Evolutionary conservation across 1,140 invertebrate genomes (phyloP), one percentile per base, ranked within the genome.

Genomic region (Drosophila triauraria): DNA sequence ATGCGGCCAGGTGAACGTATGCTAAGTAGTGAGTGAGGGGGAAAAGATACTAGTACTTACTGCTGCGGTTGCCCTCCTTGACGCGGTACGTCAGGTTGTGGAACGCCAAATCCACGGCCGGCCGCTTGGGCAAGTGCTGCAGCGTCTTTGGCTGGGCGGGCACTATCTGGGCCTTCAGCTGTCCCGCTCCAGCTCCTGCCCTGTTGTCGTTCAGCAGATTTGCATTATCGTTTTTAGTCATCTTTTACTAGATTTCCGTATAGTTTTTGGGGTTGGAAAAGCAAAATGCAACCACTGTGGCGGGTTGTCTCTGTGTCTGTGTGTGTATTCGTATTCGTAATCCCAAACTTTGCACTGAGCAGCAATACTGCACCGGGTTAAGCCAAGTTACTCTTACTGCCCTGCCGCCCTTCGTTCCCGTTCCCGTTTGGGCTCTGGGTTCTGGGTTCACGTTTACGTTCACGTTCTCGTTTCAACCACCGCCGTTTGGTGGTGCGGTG

Each of bases 101-200:
- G 93, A 98, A 98, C 58, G 96, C 97, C 92, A 98, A 94, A 91
- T 98, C 97, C 69, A 98, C 97, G 53, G 97, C 96, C 44, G 96
- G 97, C 84, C 97, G 95, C 91, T 97, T 96, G 9, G 96, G 96
- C 61, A 98, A 94, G 92, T 97, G 96, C 53, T 96, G 96, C 44
- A 97, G 94, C 5, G 96, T 96, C 93, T 96, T 97, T 15, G 95
- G 96, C 92, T 96, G 96, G 13, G 94, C 93, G 23, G 96, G 95
- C 8, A 94, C 91, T 48, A 92, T 90, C 61, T 92, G 91, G 17
- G 91, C 64, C 77, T 92, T 92, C 8, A 70, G 56, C 58, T 85
- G 75, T 44, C 57, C 75, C 9, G 62, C 50, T 35, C 76, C 65
- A 7, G 54, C 54, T 42, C 74, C 75, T 38, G 35, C 82, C 75